Percentiles rank a stretch among this genome's conserved stretches.
Conservation (phyloP, 2,888 invertebrate genomes). For the Limnephilus marmoratus region DNA sequence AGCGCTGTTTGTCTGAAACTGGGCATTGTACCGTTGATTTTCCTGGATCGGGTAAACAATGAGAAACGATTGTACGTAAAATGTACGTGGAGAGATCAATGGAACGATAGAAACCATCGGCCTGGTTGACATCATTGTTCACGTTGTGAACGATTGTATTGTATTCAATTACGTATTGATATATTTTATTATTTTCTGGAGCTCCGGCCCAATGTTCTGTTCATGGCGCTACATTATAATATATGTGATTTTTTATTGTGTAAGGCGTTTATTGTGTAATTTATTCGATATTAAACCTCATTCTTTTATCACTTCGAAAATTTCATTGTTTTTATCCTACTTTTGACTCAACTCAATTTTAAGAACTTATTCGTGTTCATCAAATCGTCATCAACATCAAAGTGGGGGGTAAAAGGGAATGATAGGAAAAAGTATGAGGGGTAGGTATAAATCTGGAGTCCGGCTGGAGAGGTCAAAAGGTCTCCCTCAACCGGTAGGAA, state of each 20-base stretch:
- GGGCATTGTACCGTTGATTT: conserved; percentile 15
- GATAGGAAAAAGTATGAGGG: too few species aligned
- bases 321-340: too few species aligned
- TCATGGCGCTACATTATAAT: neutral
- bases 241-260: neutral
- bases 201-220: neutral
- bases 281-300: too few species aligned
- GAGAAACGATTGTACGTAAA: neutral
- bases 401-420: too few species aligned
- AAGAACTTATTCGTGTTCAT: too few species aligned
- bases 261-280: too few species aligned
- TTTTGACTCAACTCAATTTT: too few species aligned
- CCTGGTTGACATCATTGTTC: conserved; percentile 11
- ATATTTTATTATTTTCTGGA: neutral
- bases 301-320: too few species aligned
- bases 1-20: conserved; percentile 20
- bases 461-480: too few species aligned
- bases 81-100: conserved; percentile 14
- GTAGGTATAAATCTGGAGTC: too few species aligned
- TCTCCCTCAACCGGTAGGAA: too few species aligned
- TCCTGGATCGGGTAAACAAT: conserved; percentile 27
- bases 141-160: conserved; percentile 1
- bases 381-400: too few species aligned
- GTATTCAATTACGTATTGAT: conserved; percentile 11
- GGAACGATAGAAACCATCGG: conserved; percentile 20